These are phyloP conservation scores for Phortica okadai DNA, from an alignment of 2,888 invertebrate species.

Conservation along the genomic window DNA sequence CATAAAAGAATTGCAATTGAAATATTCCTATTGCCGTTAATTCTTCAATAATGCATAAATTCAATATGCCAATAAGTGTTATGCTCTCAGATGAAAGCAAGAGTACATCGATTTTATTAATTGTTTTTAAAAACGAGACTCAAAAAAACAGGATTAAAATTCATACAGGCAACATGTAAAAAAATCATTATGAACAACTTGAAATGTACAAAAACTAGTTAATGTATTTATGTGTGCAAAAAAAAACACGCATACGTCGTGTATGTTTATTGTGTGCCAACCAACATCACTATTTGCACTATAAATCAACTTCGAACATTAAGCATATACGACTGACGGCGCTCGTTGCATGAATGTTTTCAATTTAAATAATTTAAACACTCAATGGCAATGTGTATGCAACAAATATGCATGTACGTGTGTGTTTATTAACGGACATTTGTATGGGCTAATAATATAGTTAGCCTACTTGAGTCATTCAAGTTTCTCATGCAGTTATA, in stretches of 20 bases:
- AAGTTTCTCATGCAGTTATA: slow-evolving; percentile 22
- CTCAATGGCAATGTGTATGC: neutral
- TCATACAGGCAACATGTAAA: neutral
- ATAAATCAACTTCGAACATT: slow-evolving; percentile 6
- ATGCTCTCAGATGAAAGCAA: no score
- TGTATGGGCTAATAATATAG: neutral
- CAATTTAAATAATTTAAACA: slow-evolving; percentile 11
- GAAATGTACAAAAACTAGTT: neutral
- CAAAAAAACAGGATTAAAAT: neutral
- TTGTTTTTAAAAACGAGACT: no score
- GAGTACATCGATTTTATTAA: no score
- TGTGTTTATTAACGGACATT: neutral
- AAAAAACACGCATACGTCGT: slow-evolving; percentile 14
- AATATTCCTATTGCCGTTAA: no score
- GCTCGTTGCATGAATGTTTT: neutral
- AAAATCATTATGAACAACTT: neutral
- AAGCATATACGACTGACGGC: neutral
- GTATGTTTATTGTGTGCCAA: neutral
- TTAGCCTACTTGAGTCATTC: neutral
- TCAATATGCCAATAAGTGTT: no score
- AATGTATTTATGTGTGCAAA: neutral
- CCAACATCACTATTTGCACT: neutral
- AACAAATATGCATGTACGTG: neutral
- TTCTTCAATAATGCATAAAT: no score
- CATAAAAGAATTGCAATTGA: no score